A percentile compares a stretch with the other conserved stretches of the same genome.
phyloP scores from a whole-genome alignment of 2,888 invertebrate genomes.

The Caenorhabditis plicata region DNA sequence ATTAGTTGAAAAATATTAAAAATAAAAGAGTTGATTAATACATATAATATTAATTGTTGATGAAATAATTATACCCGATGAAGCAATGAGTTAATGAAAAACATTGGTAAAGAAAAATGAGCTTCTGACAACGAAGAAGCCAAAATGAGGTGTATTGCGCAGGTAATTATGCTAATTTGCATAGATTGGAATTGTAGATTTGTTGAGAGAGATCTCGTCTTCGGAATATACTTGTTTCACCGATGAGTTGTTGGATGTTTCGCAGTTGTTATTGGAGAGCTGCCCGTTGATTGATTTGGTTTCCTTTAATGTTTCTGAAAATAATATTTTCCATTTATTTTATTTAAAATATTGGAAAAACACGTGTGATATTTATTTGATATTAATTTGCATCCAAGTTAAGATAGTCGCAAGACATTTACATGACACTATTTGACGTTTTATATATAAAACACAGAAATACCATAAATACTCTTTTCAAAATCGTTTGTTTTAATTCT shows the following conservation, averaged over 20 bases:
- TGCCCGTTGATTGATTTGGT: neutral
- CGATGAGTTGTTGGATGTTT: neutral
- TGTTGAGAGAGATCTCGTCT: conserved; percentile 20
- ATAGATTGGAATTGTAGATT: conserved; percentile 20
- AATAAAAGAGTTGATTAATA: conserved; percentile 7
- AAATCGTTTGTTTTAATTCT: no score
- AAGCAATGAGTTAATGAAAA: neutral
- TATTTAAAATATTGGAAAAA: no score
- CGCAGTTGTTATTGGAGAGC: neutral
- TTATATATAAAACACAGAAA: no score
- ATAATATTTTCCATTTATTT: no score
- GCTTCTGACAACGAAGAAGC: neutral
- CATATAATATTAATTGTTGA: conserved; percentile 9
- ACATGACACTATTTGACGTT: no score
- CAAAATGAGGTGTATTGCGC: no score
- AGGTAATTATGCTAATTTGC: conserved; percentile 24
- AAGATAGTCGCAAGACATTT: no score
- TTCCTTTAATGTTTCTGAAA: neutral
- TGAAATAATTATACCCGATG: conserved; percentile 17
- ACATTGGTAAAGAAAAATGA: neutral
- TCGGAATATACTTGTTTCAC: conserved; percentile 30
- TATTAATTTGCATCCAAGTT: no score
- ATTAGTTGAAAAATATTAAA: no score
- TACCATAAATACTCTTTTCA: no score
- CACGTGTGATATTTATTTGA: no score